Evolutionary conservation across 1,140 invertebrate genomes (phyloP), one percentile per base, ranked within the genome.

Genomic region (Thaumatotibia leucotreta): DNA sequence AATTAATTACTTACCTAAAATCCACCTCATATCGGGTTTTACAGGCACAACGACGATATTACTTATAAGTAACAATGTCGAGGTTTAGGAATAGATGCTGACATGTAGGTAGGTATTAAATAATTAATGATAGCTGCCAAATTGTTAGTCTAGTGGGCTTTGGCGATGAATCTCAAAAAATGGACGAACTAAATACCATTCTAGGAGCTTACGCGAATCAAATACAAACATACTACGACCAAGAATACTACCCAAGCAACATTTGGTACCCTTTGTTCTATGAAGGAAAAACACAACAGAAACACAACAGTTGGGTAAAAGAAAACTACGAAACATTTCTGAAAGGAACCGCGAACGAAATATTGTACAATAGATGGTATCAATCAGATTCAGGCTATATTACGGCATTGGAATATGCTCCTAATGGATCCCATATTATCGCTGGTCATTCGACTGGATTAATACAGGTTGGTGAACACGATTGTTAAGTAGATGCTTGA

Each of bases 261-360:
- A 61, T 74, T 64, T 88, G 84, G 84, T 88, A 87, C 67, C 83
- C 84, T 0, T 82, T 85, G 83, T 89, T 87, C 50, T 83, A 80
- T 69, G 61, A 75, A 27, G 72, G 75, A 0, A 70, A 23, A 54
- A 58, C 50, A 17, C 64, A 71, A 31, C 54, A 69, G 11, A 61
- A 63, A 29, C 75, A 74, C 32, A 62, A 70, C 63, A 63, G 66
- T 17, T 89, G 87, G 86, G 68, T 87, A 4, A 78, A 82, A 52
- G 74, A 84, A 65, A 84, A 88, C 70, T 45, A 79, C 17, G 63
- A 78, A 17, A 79, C 54, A 20, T 88, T 86, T 67, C 67, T 88
- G 52, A 81, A 79, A 33, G 69, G 68, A 24, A 84, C 84, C 10
- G 63, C 71, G 50, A 89, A 89, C 67, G 67, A 82, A 50, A 76